phyloP scores from a whole-genome alignment of 1,140 invertebrate genomes.

The Idris sp. region DNA sequence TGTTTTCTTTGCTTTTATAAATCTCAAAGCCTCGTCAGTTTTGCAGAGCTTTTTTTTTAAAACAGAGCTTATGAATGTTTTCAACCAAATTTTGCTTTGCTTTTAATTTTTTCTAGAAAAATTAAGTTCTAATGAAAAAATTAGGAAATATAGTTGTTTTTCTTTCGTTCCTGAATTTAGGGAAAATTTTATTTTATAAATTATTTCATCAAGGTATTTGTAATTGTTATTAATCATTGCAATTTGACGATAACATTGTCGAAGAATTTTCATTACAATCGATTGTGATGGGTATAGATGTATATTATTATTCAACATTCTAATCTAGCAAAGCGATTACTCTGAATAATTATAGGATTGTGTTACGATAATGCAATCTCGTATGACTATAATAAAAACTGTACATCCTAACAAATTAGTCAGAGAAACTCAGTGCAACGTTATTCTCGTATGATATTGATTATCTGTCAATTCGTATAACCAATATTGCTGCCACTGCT shows the following conservation, averaged over 20 bases:
- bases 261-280: conserved; percentile 1
- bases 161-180: no score
- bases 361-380: conserved; percentile 19
- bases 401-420: conserved; percentile 21
- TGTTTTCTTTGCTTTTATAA: no score
- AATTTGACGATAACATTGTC: conserved; percentile 6
- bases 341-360: conserved; percentile 24
- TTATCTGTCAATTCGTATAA: conserved; percentile 29
- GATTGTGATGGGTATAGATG: conserved; percentile 20
- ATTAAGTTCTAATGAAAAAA: no score
- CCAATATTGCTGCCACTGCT: not conserved
- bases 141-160: no score
- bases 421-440: conserved; percentile 5
- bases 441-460: conserved; percentile 19
- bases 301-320: conserved; percentile 7
- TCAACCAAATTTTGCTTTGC: no score
- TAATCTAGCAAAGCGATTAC: conserved; percentile 22
- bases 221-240: no score
- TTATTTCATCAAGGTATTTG: no score
- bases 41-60: no score
- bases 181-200: no score
- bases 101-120: no score
- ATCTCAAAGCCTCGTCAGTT: no score
- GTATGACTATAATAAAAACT: conserved; percentile 22
- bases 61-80: no score